Conservation (phyloP, 2,797 vertebrate species). For the Buceros bicornis region DNA sequence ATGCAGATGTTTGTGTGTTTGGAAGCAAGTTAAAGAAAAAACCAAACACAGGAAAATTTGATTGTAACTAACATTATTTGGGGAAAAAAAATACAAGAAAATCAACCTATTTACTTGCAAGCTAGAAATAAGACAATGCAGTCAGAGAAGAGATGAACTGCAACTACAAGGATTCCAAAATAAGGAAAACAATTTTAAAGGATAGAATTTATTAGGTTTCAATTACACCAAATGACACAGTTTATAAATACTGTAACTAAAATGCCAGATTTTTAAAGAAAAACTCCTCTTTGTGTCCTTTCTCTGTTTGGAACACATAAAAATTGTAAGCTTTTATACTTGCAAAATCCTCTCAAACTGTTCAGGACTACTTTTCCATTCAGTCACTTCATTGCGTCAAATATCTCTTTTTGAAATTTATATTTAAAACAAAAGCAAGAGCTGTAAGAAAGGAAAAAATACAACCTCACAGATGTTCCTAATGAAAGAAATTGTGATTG, state of each 20-base stretch:
- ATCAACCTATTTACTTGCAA: not conserved
- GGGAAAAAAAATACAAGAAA: not conserved
- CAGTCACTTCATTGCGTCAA: not conserved
- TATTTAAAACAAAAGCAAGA: not conserved
- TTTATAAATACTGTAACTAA: not conserved
- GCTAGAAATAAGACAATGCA: not conserved
- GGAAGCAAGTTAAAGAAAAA: conserved; percentile 38
- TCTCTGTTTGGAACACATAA: not conserved
- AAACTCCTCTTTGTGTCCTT: not conserved
- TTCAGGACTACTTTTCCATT: not conserved
- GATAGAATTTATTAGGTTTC: not conserved
- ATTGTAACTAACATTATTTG: not conserved
- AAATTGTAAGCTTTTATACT: not conserved
- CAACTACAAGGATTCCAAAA: not conserved
- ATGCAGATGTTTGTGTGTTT: not conserved
- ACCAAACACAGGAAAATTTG: not conserved
- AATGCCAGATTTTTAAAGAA: not conserved
- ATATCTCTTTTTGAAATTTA: not conserved
- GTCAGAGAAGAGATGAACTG: not conserved
- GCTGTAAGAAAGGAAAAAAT: not conserved
- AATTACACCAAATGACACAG: not conserved
- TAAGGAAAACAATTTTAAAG: not conserved
- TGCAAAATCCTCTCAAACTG: not conserved
- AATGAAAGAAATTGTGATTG: not conserved
- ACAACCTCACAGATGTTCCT: not conserved